Evolutionary conservation across 2,113 vertebrate genomes (phyloP).

Genomic region (Recurvirostra avosetta): DNA sequence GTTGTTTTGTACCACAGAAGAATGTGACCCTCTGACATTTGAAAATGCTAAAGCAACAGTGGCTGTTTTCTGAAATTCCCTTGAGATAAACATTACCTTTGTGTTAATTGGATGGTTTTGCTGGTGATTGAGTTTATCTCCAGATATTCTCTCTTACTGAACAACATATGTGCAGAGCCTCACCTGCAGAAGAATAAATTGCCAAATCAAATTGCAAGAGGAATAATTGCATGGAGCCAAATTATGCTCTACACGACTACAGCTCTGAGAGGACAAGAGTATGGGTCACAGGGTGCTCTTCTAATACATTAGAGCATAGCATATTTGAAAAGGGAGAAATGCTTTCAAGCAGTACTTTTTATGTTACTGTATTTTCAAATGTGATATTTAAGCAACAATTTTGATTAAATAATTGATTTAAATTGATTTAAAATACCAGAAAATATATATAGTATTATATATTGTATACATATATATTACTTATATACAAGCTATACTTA

Average conservation of each 20-base stretch:
- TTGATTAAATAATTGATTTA: background rate
- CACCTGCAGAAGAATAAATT: background rate
- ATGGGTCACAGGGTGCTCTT: rapidly evolving
- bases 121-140: background rate
- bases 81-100: background rate
- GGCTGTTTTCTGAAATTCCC: background rate
- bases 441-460: background rate
- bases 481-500: background rate
- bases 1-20: background rate
- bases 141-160: background rate
- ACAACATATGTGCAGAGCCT: background rate
- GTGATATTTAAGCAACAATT: background rate
- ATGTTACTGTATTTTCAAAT: background rate
- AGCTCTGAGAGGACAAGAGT: background rate
- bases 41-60: background rate
- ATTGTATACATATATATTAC: background rate
- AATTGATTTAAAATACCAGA: background rate
- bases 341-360: background rate
- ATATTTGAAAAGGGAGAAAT: background rate
- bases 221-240: background rate
- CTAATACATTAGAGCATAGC: background rate
- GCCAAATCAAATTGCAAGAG: background rate
- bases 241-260: background rate
- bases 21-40: background rate
- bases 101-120: background rate